Percentiles rank a stretch among this genome's conserved stretches.
phyloP scores from a whole-genome alignment of 2,888 invertebrate species.

The Disparrhopalites patrizii region DNA sequence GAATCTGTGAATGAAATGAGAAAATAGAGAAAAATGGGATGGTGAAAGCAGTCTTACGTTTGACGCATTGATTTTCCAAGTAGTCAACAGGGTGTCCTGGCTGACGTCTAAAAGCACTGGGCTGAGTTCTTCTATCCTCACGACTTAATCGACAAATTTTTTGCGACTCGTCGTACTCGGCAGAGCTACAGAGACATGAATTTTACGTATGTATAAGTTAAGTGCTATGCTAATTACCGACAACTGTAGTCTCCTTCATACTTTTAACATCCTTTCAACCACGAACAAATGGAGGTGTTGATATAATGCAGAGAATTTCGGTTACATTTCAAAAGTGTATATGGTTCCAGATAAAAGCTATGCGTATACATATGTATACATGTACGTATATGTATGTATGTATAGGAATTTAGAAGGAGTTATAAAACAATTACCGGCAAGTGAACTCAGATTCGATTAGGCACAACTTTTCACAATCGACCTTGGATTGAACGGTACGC shows the following conservation, averaged over 20 bases:
- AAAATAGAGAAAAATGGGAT: too few relatives aligned
- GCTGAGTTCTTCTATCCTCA: conserved; percentile 57
- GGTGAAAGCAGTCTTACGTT: too few relatives aligned
- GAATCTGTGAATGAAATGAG: too few relatives aligned
- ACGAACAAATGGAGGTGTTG: background rate
- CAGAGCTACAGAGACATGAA: conserved; percentile 52
- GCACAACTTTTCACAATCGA: conserved; percentile 55
- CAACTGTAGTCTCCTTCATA: too few relatives aligned
- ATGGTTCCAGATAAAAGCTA: background rate
- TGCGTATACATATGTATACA: background rate
- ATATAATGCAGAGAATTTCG: background rate
- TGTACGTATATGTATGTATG: too few relatives aligned
- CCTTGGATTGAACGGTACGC: conserved; percentile 51
- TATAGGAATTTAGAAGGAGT: conserved; percentile 7
- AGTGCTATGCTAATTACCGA: too few relatives aligned
- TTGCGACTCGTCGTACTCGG: conserved; percentile 55
- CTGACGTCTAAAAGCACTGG: conserved; percentile 53
- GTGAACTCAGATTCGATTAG: conserved; percentile 55
- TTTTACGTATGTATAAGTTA: background rate
- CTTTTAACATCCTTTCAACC: too few relatives aligned
- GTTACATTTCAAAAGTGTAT: background rate
- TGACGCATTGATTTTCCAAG: conserved; percentile 57
- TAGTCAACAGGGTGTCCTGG: conserved; percentile 54
- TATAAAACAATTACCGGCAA: conserved; percentile 51
- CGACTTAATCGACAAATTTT: conserved; percentile 54